phyloP scores from a whole-genome alignment of 2,113 vertebrate species.

The Benitochromis conjunctus region DNA sequence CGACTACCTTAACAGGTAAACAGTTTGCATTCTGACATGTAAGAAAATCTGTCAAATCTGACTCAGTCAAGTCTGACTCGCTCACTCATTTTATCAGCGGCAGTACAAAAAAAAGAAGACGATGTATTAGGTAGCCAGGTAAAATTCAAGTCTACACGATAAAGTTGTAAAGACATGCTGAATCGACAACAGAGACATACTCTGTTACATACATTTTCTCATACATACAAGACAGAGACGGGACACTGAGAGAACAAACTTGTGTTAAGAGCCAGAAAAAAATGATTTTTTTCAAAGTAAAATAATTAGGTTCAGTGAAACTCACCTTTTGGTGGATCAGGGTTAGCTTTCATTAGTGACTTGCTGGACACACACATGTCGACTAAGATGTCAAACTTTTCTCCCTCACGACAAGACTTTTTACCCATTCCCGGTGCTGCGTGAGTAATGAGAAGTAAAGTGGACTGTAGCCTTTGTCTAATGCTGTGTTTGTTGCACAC shows the following conservation, averaged over 20 bases:
- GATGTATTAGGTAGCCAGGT: neutral
- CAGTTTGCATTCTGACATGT: neutral
- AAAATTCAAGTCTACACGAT: neutral
- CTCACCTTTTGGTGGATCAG: conserved; percentile 21
- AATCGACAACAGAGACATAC: neutral
- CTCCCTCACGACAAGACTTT: conserved; percentile 20
- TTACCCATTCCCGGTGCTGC: conserved; percentile 7
- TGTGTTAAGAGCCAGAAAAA: neutral
- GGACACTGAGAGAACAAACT: neutral
- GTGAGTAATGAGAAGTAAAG: neutral
- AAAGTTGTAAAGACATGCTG: neutral
- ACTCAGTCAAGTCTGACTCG: neutral
- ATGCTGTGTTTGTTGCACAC: neutral
- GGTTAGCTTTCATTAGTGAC: neutral
- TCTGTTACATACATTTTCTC: too few species aligned
- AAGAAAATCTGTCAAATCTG: neutral
- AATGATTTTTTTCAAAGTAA: neutral
- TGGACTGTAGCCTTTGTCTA: neutral
- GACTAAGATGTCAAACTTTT: conserved; percentile 23
- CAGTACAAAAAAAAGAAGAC: neutral
- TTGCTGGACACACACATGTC: rapidly evolving
- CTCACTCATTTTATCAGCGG: neutral
- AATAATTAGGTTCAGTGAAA: neutral
- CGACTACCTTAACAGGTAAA: neutral
- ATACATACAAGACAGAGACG: neutral